phyloP scores from a whole-genome alignment of 30 jellyfish, hydroid and myxozoan species.

The Chrysaora quinquecirrha region DNA sequence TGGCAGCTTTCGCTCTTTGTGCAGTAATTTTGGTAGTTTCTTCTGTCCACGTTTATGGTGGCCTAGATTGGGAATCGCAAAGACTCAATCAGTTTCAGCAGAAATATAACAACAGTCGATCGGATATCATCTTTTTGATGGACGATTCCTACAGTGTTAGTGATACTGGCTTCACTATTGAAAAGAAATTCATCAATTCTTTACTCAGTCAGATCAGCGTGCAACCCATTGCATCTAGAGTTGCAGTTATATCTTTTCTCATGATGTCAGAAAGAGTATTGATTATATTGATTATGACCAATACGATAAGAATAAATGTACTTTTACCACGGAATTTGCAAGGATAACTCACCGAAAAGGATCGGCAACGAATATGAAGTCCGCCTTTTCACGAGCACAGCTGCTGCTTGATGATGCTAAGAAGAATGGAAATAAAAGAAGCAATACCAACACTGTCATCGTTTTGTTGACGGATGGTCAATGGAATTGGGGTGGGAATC shows the following conservation, averaged over 20 bases:
- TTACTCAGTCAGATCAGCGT: constrained; percentile 89
- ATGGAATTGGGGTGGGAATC: constrained; percentile 93
- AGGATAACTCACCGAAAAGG: constrained; percentile 74
- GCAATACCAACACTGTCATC: constrained; percentile 83
- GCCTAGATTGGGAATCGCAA: constrained; percentile 53
- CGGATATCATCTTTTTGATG: constrained; percentile 86
- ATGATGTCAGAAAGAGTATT: constrained; percentile 48
- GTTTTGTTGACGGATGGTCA: constrained; percentile 93
- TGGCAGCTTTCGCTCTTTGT: constrained; percentile 17
- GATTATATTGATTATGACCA: constrained; percentile 85
- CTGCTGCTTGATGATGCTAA: constrained; percentile 59
- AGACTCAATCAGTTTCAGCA: constrained; percentile 89
- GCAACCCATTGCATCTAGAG: constrained; percentile 93
- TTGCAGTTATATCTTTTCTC: constrained; percentile 77
- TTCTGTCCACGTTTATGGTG: constrained; percentile 9
- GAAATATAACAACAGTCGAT: constrained; percentile 88
- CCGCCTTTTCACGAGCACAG: constrained; percentile 73
- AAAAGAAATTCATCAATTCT: constrained; percentile 82
- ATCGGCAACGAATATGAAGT: constrained; percentile 82
- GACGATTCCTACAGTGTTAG: constrained; percentile 92
- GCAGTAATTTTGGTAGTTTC: constrained; percentile 10
- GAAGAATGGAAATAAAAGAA: constrained; percentile 35
- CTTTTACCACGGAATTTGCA: constrained; percentile 73
- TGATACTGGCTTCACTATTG: constrained; percentile 68
- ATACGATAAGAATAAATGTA: constrained; percentile 82